A percentile compares a stretch with the other conserved stretches of the same genome.
These are phyloP conservation scores for Bicyclus anynana DNA, from an alignment of 1,140 invertebrate species.

Conservation along the genomic window DNA sequence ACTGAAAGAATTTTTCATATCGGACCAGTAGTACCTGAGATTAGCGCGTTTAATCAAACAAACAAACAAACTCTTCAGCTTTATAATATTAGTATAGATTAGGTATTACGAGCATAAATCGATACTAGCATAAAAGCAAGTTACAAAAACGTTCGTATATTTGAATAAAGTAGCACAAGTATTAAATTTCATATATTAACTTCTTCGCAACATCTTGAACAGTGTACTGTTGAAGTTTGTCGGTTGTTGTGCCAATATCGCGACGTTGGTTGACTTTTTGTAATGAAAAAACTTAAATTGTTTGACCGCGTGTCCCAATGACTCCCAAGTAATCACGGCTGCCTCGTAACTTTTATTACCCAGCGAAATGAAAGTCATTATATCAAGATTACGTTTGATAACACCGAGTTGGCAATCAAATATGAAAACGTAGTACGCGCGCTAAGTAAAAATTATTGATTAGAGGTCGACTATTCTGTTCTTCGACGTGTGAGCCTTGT, in stretches of 20 bases:
- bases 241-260: conserved; percentile 16
- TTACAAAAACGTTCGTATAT: too few species aligned
- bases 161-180: background rate
- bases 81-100: too few species aligned
- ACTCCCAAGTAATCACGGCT: background rate
- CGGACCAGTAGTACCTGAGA: too few species aligned
- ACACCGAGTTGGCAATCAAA: conserved; percentile 1
- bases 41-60: too few species aligned
- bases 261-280: conserved; percentile 13
- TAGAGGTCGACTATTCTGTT: too few species aligned
- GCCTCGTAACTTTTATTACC: conserved; percentile 6
- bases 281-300: conserved; percentile 28
- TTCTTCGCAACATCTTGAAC: conserved; percentile 10
- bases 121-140: too few species aligned
- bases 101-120: too few species aligned
- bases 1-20: too few species aligned
- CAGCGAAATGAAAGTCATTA: conserved; percentile 2
- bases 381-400: background rate
- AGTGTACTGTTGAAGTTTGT: conserved; percentile 15
- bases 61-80: too few species aligned
- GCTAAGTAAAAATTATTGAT: background rate
- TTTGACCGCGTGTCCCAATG: background rate
- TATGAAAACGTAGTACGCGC: background rate
- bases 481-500: too few species aligned
- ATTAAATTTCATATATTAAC: conserved; percentile 11